Percentiles rank a stretch among this genome's conserved stretches.
Conservation (phyloP, 2,113 vertebrate species). For the Hyla sarda region DNA sequence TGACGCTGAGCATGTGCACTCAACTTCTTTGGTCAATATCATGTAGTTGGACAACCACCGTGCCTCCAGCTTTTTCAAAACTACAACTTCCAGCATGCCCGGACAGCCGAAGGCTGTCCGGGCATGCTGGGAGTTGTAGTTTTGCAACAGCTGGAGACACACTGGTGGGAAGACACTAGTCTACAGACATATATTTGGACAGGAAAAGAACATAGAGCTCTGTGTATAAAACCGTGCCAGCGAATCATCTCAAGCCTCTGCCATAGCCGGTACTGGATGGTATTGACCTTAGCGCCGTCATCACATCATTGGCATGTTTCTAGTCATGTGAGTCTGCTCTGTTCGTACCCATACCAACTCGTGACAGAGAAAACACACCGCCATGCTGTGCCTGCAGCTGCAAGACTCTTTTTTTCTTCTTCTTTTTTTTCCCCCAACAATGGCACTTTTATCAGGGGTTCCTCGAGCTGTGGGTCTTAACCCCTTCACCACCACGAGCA, state of each 20-base stretch:
- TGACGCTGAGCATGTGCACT: too few relatives aligned
- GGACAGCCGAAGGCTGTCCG: too few relatives aligned
- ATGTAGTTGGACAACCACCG: too few relatives aligned
- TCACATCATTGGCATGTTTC: slow-evolving; percentile 22
- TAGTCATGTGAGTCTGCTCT: slow-evolving; percentile 24
- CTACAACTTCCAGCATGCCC: too few relatives aligned
- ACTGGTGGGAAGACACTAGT: too few relatives aligned
- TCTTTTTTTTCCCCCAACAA: slow-evolving; percentile 13
- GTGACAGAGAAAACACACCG: slow-evolving; percentile 40
- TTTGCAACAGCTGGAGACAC: too few relatives aligned
- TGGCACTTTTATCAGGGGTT: slow-evolving; percentile 43
- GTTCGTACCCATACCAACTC: slow-evolving; percentile 23
- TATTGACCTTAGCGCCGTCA: not conserved
- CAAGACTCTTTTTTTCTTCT: not conserved
- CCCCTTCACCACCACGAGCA: not conserved
- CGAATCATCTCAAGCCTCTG: not conserved
- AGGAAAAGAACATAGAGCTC: not conserved
- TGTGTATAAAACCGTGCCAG: not conserved
- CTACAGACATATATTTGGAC: not conserved
- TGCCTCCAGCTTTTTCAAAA: too few relatives aligned
- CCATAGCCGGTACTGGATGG: slow-evolving; percentile 33
- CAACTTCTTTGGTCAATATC: too few relatives aligned
- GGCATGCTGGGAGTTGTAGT: too few relatives aligned
- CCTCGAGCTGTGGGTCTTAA: not conserved
- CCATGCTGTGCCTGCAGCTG: slow-evolving; percentile 44